Base-by-base conservation (phyloP, 2,797 vertebrate genomes). In the Coracias cyanogaster region DNA sequence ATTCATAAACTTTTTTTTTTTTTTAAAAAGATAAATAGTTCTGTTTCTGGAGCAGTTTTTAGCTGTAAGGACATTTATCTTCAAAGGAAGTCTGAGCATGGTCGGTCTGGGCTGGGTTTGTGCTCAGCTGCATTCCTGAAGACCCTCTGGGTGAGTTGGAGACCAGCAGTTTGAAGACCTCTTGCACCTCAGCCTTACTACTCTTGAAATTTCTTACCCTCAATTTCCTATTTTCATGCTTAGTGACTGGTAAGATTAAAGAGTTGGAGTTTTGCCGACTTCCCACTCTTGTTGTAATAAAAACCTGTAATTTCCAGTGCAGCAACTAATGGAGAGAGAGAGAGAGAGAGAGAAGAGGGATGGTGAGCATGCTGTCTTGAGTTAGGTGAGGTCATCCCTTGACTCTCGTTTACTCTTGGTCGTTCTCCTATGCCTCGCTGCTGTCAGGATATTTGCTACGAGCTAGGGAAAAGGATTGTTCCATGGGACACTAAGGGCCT, bases 401-500 rank as follows among this genome's bases (percentile, higher is more conserved):
- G 79, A 20, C 25, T 77, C 41, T 35, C 10, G 18, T 46, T 78
- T n/a, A 12, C 39, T 7, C 12, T 61, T 2, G 11, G 46, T 66
- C 54, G 54, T 82, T 70, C 55, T 71, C 29, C 33, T 6, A 2
- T 48, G 45, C 22, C 61, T 37, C 1, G 1, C 55, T 64, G 41
- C 41, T 61, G 33, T 39, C 57, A 37, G 24, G 10, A 2, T 8
- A 39, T 78, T 67, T 46, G 35, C 25, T 28, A 3, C 15, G 15
- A 78, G 39, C 31, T 46, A 3, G 14, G n/a, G 35, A 25, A 51
- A 35, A 66, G 41, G 13, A 6, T 51, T 15, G 6, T 35, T 66
- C 33, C 17, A 2, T 7, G 7, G 62, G 39, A 16, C 12, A 1
- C 14, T 7, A n/a, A 37, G 57, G 77, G 12, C 9, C 2, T 4